Conservation (phyloP, 2,888 invertebrate species). For the Teleogryllus oceanicus region DNA sequence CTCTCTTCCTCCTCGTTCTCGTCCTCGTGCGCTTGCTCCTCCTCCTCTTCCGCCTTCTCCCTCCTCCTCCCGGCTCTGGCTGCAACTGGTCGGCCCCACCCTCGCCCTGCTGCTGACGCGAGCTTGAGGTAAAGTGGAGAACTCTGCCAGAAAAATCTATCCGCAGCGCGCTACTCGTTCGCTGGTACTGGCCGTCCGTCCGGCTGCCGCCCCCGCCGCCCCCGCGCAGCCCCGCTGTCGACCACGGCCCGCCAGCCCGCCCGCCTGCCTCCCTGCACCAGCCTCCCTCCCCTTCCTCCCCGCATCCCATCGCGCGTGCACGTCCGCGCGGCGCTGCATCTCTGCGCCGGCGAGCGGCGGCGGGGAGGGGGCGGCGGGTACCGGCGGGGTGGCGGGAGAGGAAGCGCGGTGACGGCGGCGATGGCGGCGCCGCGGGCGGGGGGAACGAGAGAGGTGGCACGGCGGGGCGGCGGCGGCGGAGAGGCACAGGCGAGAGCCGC, state of each 20-base stretch:
- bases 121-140: constrained; percentile 18
- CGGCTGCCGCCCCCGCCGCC: background rate
- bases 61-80: background rate
- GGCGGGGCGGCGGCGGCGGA: background rate
- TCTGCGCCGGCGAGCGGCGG: background rate
- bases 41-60: background rate
- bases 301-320: background rate
- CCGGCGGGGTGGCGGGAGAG: background rate
- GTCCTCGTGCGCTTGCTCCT: background rate
- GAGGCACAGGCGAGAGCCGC: background rate
- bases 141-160: background rate
- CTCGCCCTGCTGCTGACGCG: constrained; percentile 18
- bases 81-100: constrained; percentile 18
- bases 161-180: constrained; percentile 6
- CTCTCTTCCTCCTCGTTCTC: background rate
- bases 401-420: background rate
- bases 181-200: background rate
- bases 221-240: background rate
- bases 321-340: background rate
- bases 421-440: background rate
- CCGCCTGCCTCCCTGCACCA: background rate
- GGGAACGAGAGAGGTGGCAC: background rate
- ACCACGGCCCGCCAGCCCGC: background rate
- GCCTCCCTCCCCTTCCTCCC: background rate
- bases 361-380: too few relatives aligned